Evolutionary conservation across 2,888 invertebrate genomes (phyloP), one percentile per base, ranked within the genome.

Genomic region (Prosopocoilus inquinatus): DNA sequence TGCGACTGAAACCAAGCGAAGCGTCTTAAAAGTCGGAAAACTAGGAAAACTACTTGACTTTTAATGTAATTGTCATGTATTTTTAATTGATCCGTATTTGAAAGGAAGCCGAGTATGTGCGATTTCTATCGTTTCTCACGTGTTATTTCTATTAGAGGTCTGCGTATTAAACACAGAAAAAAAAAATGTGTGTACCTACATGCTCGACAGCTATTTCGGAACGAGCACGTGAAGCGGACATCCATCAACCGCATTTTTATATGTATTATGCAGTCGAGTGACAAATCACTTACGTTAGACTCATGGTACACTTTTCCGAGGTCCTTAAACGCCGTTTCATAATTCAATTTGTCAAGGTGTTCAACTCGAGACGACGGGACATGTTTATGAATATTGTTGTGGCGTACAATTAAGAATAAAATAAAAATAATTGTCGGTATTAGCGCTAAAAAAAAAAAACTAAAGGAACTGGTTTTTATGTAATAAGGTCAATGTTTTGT

Each of bases 21-120:
- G 55, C 58, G 57, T 59, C 54, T 62, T 62, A 57, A 63, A 66
- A 65, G 60, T 61, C 57, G 65, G 64, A 61, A 64, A 65, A 68
- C 68, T 63, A 65, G 66, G 66, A 68, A 68, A 68, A 67, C 61
- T 68, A 67, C 68, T 67, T 59, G 66, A 63, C 63, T 63, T 62
- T 60, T 68, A 68, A 68, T 68, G 68, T 68, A 68, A 65, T 65
- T 68, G 67, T 67, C 65, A 62, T 68, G 68, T 68, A 51, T 47
- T 54, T 55, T 61, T 64, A 64, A 64, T 62, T 64, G 62, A 41
- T 41, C 13, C 12, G 36, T 36, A 36, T 36, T 13, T 9, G 46
- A 46, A 46, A 46, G 16, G 9, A 46, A 46, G 33, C 20, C 20
- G 20, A 33, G 9, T 12, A 46, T 50, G 41, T 43, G 41, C 50